phyloP scores from a whole-genome alignment of 2,113 vertebrate species.

The Dinomys branickii region DNA sequence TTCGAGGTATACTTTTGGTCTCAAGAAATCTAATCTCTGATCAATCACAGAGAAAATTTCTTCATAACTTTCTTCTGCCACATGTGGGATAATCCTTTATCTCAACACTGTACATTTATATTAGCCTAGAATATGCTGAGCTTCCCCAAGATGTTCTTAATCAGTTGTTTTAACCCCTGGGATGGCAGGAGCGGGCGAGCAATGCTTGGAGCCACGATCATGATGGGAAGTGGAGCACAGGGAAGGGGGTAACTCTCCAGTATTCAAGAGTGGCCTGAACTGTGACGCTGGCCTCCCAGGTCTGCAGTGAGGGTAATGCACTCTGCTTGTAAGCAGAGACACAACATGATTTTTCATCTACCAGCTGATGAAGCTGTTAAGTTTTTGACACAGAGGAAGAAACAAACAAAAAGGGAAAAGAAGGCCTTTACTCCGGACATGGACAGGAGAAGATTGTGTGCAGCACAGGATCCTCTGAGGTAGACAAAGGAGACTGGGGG shows the following conservation, averaged over 20 bases:
- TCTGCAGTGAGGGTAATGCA: not conserved
- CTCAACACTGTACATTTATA: not conserved
- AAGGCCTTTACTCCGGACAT: no score
- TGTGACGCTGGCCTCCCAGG: not conserved
- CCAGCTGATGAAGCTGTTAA: not conserved
- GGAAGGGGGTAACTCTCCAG: not conserved
- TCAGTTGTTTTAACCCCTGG: not conserved
- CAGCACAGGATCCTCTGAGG: no score
- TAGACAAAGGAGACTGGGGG: no score
- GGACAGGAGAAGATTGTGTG: no score
- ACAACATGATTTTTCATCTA: not conserved
- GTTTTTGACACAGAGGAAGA: no score
- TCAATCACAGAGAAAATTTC: not conserved
- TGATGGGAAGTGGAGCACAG: not conserved
- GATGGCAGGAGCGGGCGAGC: not conserved
- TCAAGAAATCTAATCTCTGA: not conserved
- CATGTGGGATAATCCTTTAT: not conserved
- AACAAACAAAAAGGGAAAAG: no score
- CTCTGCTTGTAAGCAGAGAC: not conserved
- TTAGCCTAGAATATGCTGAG: not conserved
- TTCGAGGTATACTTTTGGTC: slow-evolving; percentile 42
- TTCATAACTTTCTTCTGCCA: not conserved
- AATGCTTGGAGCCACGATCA: slow-evolving; percentile 8
- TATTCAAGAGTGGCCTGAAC: not conserved
- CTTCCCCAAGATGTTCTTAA: not conserved